Evolutionary conservation across 2,888 invertebrate species (phyloP), one percentile per base, ranked within the genome.

Genomic region (Megastigmus dorsalis): DNA sequence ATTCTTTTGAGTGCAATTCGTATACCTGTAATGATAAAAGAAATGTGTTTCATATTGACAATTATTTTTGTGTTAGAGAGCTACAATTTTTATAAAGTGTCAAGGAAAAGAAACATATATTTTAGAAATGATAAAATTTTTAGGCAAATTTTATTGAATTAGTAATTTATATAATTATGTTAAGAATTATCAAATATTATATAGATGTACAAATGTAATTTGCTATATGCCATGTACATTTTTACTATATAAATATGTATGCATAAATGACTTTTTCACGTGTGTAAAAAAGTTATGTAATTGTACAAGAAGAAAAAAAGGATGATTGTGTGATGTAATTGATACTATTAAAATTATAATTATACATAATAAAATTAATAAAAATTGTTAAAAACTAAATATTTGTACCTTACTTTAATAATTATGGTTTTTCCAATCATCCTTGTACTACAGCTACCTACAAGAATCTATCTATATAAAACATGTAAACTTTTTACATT

Each of bases 111-210:
- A 75, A 67, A 62, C 13, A 28, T 54, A 18, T 3, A 66, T 45
- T 62, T 66, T 62, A 62, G 18, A 50, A n/a, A 54, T 62, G 30
- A 66, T 62, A 54, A 38, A 50, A 33, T 55, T 52, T 71, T 54
- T 68, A 72, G 63, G 30, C 38, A 62, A 76, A 65, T 72, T 69
- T 50, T 67, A 72, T 72, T 59, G 15, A 59, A 30, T 45, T 75
- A 75, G 28, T 72, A 68, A 75, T 75, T 75, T 71, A 72, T 72
- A 23, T 54, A 50, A 65, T 63, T 65, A 48, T 26, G 18, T 70
- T 75, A 67, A 62, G 54, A 45, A 41, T 43, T 45, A 60, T 72
- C 13, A 66, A 73, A 62, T 70, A 70, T 54, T 65, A 68, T 55
- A 38, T 66, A 70, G 20, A 66, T 72, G 66, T 70, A 76, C 60